Base-by-base conservation (phyloP, 1,140 invertebrate genomes). In the Chironomus striatipennis region DNA sequence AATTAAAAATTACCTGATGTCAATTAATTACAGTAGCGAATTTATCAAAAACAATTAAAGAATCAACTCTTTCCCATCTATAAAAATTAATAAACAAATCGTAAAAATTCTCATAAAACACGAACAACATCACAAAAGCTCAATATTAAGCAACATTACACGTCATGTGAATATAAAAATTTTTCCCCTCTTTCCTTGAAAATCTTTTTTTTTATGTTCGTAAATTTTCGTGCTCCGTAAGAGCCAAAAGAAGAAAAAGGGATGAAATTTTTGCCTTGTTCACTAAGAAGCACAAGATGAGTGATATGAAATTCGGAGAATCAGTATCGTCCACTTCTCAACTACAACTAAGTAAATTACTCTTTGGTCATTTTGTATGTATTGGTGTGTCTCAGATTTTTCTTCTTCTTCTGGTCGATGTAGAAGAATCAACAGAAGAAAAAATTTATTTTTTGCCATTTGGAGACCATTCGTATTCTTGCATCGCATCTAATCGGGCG, bases 401-500 rank as follows among this genome's bases (percentile, higher is more conserved):
- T 57, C 47, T 57, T 57, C 47, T 57, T 57, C 47, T 57, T 57
- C 12, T 57, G 47, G 47, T 57, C 43, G 43, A 9, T 67, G 15
- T 67, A 67, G n/a, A 67, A 67, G 64, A 67, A 67, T 67, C 64
- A 67, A 67, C n/a, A 9, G n/a, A 67, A 67, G 7, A 7, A 20
- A 70, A 34, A 2, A 34, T 34, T 34, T 34, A 2, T 34, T 34
- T 34, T 18, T 70, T 70, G 65, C 17, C 65, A 70, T 70, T 70
- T 21, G 65, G 20, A 21, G 17, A 70, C 20, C 65, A 70, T 70
- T 70, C 65, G 65, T 70, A 70, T 70, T 70, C 65, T 70, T 70
- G 65, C 65, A 70, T 70, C 65, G 65, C 65, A 70, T 70, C 65
- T 15, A 21, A 70, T 20, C 65, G 65, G 65, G 65, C 65, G 65